Evolutionary conservation across 2,797 vertebrate species (phyloP).

Genomic region (Otolemur crassicaudatus): DNA sequence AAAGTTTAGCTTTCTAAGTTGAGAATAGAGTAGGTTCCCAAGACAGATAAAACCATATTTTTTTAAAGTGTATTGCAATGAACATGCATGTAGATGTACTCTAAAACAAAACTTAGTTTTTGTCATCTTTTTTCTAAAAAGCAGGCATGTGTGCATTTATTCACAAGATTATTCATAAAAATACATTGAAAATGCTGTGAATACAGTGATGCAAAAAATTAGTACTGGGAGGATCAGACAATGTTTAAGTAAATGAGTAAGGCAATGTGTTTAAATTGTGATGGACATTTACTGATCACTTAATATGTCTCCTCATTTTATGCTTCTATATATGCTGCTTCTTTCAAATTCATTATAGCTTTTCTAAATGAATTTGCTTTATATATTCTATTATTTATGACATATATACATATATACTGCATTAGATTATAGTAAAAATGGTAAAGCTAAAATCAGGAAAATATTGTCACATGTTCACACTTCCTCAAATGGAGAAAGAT

Average conservation of each 20-base stretch:
- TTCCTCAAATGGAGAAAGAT: background rate
- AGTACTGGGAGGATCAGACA: background rate
- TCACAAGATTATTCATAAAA: background rate
- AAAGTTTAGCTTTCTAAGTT: background rate
- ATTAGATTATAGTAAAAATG: background rate
- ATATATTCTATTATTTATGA: background rate
- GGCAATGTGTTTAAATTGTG: background rate
- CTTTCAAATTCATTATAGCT: background rate
- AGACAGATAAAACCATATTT: background rate
- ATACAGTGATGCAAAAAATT: background rate
- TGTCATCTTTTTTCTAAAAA: background rate
- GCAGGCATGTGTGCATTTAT: background rate
- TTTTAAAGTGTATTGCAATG: background rate
- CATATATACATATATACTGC: background rate
- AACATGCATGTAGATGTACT: background rate
- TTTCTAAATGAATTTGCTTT: background rate
- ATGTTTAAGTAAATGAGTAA: background rate
- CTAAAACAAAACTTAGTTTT: background rate
- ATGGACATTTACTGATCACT: background rate
- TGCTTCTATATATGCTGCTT: background rate
- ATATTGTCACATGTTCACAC: background rate
- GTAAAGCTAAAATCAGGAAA: background rate
- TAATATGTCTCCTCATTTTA: background rate
- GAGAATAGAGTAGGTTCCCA: background rate
- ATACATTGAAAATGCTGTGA: background rate